Evolutionary conservation across 2,888 invertebrate species (phyloP), one percentile per base, ranked within the genome.

Genomic region (Urechis unicinctus): DNA sequence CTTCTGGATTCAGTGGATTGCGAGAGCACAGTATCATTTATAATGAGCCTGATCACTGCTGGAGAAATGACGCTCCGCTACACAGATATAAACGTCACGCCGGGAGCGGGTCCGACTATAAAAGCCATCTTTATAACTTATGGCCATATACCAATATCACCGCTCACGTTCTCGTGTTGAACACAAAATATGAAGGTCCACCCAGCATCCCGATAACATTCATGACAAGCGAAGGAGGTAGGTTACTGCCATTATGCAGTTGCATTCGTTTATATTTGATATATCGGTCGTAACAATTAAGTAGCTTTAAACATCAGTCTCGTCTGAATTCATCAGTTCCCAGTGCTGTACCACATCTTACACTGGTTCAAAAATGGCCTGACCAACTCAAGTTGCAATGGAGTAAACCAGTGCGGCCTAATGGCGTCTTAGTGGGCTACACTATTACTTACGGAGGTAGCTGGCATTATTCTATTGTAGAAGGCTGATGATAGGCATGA

Each of bases 141-240:
- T 65, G 63, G 64, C 65, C 65, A n/a, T 65, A 53, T 54, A 65
- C 65, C 25, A 61, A 65, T 55, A 60, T 65, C 56, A 65, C 62
- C 1, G 62, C 64, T 4, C 62, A 61, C 31, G 61, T 65, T 22
- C 50, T 53, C 25, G 65, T 58, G 13, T 46, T 65, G 36, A 65
- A 65, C 52, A 58, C 58, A 26, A 65, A 62, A 55, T 65, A 65
- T 41, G 52, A 57, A 29, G 62, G 65, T 2, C 60, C 57, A 17
- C 59, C 64, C 36, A 65, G 64, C 42, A 21, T 26, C n/a, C 53
- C 55, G 26, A 41, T 65, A 9, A 46, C 48, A 28, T 66, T 66
- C 60, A 43, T 25, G 24, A 65, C 66, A 2, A 50, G 48, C 21
- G 64, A 66, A 44, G 66, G 66, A 53, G 60, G 66, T 66, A 48